phyloP scores from a whole-genome alignment of 2,797 vertebrate genomes.

The Mormyrus hasselquistii region DNA sequence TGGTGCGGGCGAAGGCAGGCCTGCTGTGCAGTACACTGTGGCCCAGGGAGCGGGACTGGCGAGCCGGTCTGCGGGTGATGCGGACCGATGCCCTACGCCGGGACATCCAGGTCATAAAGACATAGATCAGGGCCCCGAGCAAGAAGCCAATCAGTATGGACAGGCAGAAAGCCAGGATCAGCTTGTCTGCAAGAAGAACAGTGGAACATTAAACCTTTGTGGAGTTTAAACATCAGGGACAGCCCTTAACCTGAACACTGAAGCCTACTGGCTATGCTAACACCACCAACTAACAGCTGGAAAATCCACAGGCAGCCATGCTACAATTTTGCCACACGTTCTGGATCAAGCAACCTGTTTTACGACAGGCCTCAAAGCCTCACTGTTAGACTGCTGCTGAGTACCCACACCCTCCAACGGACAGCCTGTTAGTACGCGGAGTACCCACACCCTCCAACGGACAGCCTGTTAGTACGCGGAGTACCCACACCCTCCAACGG shows the following conservation, averaged over 20 bases:
- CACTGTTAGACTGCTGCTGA: neutral
- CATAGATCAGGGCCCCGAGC: slow-evolving; percentile 78
- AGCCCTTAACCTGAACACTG: neutral
- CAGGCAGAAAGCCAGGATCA: slow-evolving; percentile 86
- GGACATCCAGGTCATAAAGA: slow-evolving; percentile 77
- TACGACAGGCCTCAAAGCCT: neutral
- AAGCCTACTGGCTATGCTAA: neutral
- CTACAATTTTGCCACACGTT: neutral
- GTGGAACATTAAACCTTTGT: neutral
- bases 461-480: too few species aligned
- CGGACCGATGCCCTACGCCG: slow-evolving; percentile 78
- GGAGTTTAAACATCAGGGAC: neutral
- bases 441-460: neutral
- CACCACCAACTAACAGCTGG: neutral
- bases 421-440: neutral
- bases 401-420: too few species aligned
- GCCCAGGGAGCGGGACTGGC: slow-evolving; percentile 51
- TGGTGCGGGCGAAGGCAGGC: slow-evolving; percentile 81
- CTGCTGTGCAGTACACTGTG: slow-evolving; percentile 58
- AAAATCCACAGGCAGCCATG: neutral
- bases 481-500: too few species aligned
- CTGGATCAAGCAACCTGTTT: neutral
- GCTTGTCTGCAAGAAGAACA: slow-evolving; percentile 58
- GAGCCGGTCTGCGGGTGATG: slow-evolving; percentile 77
- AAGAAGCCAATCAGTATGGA: slow-evolving; percentile 83